phyloP scores from a whole-genome alignment of 1,140 invertebrate genomes.

The Bombus superbus region DNA sequence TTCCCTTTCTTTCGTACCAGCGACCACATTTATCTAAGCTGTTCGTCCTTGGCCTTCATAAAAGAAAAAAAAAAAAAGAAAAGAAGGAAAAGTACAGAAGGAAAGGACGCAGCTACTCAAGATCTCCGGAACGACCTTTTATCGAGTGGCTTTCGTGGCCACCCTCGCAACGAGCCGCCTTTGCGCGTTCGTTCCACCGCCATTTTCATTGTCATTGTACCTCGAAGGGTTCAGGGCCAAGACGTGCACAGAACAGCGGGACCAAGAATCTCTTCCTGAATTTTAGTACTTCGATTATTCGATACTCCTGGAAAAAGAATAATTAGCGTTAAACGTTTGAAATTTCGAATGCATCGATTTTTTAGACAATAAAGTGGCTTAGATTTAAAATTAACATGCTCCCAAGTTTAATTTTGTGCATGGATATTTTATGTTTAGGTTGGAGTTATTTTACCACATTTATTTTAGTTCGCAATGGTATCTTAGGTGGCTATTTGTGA shows the following conservation, averaged over 20 bases:
- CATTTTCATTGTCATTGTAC: constrained; percentile 63
- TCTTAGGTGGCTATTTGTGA: background rate
- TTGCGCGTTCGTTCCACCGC: constrained; percentile 31
- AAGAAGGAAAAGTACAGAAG: constrained; percentile 15
- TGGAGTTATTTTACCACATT: background rate
- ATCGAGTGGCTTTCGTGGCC: constrained; percentile 58
- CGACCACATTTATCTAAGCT: constrained; percentile 51
- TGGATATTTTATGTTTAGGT: background rate
- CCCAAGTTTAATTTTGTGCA: background rate
- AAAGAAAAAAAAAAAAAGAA: constrained; percentile 40
- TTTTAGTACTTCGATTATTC: constrained; percentile 37
- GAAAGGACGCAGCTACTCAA: constrained; percentile 55
- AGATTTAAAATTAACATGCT: background rate
- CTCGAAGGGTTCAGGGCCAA: constrained; percentile 25
- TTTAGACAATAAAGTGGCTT: accelerated
- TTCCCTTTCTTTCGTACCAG: background rate
- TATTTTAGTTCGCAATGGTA: background rate
- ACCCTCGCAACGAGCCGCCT: constrained; percentile 49
- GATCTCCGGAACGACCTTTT: constrained; percentile 53
- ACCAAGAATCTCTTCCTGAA: constrained; percentile 49
- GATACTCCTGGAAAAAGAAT: constrained; percentile 32
- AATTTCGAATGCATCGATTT: background rate
- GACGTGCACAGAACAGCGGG: constrained; percentile 53
- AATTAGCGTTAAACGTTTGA: background rate
- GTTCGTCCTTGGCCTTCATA: constrained; percentile 61